Evolutionary conservation across 2,888 invertebrate genomes (phyloP).

Genomic region (Pimpla rufipes): DNA sequence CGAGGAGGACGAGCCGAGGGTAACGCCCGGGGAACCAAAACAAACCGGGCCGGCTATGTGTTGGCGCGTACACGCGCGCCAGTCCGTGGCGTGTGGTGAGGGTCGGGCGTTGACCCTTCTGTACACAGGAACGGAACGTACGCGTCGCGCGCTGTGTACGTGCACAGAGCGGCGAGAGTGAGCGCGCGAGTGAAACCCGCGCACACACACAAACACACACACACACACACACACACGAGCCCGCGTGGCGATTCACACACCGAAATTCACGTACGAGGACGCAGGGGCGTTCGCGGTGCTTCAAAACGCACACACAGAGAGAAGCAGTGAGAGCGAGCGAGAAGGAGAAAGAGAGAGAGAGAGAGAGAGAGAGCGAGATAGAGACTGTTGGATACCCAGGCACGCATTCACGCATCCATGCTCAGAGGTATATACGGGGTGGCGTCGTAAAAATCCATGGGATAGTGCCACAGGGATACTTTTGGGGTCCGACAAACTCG

Average conservation of each 20-base stretch:
- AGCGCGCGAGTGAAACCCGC: slow-evolving; percentile 70
- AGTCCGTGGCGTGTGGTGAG: slow-evolving; percentile 83
- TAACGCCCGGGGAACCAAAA: slow-evolving; percentile 86
- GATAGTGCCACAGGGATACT: slow-evolving; percentile 68
- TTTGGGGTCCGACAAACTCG: slow-evolving; percentile 10
- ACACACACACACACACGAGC: too few species aligned
- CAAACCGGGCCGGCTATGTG: slow-evolving; percentile 81
- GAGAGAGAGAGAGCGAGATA: too few species aligned
- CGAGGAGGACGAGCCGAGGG: slow-evolving; percentile 77
- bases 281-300: neutral
- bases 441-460: slow-evolving; percentile 74
- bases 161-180: slow-evolving; percentile 7
- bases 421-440: slow-evolving; percentile 71
- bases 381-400: slow-evolving; percentile 1
- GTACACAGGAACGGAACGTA: slow-evolving; percentile 67
- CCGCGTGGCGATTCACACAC: slow-evolving; percentile 30
- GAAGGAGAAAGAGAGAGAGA: too few species aligned
- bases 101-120: slow-evolving; percentile 85
- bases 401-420: slow-evolving; percentile 26
- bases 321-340: too few species aligned
- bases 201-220: slow-evolving; percentile 41
- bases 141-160: slow-evolving; percentile 30
- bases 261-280: slow-evolving; percentile 19
- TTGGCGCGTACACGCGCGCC: slow-evolving; percentile 75
- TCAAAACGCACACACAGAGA: slow-evolving; percentile 3